Evolutionary conservation across 2,113 vertebrate genomes (phyloP), one percentile per base, ranked within the genome.

Genomic region (Lasiurus borealis): DNA sequence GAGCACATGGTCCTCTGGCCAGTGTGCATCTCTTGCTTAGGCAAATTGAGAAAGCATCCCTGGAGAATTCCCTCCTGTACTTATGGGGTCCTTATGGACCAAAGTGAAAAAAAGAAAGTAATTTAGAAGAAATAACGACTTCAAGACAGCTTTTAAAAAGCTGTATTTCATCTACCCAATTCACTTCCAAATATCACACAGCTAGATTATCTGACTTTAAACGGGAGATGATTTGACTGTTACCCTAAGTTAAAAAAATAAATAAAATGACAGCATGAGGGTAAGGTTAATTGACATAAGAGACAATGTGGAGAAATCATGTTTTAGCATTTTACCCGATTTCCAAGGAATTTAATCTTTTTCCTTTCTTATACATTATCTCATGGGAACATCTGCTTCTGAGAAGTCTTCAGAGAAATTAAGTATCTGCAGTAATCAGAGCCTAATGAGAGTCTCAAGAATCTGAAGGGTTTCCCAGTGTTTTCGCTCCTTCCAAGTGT

Each of bases 1-100:
- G 31, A 34, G 46, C 50, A 73, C 80, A 82, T 66, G 72, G 19
- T 82, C 16, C 21, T 50, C 44, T 94, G 90, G 71, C 48, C 59
- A 54, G 14, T 19, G 18, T 84, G 71, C 29, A 46, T 68, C 59
- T 90, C 84, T 94, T 64, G 90, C 83, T 90, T 66, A 68, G 16
- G n/a, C 4, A 77, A 93, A 94, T 92, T 82, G 84, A 93, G 90
- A 94, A 95, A 93, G 91, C 25, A 81, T 76, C 71, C 76, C 59
- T 6, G 9, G 69, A 87, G 87, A 90, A 81, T 92, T 68, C 8
- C 68, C 88, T 75, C 62, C 12, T 83, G 71, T 83, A 64, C 91
- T 87, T 77, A 36, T 59, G 80, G 66, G 10, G 57, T 84, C 59
- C 6, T 91, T 76, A 23, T 6, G 50, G 76, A 69, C 44, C 88